phyloP scores from a whole-genome alignment of 1,140 invertebrate genomes.

The Formica exsecta region DNA sequence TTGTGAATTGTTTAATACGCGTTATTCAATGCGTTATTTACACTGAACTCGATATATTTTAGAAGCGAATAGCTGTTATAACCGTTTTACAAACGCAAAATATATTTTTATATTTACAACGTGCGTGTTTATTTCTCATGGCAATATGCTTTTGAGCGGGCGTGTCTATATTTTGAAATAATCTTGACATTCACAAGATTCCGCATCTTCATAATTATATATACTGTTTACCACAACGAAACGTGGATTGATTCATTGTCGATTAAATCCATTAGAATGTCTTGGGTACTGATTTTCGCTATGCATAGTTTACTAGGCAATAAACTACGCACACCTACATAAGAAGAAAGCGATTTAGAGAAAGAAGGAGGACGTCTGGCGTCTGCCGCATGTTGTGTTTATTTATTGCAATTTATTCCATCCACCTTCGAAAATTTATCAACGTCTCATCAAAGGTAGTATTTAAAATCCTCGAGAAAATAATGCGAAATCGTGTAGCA shows the following conservation, averaged over 20 bases:
- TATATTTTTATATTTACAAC: slow-evolving; percentile 77
- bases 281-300: background rate
- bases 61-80: slow-evolving; percentile 48
- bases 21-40: background rate
- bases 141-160: background rate
- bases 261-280: slow-evolving; percentile 18
- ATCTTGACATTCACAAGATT: background rate
- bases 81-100: slow-evolving; percentile 52
- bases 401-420: slow-evolving; percentile 60
- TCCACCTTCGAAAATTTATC: slow-evolving; percentile 21
- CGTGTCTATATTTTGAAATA: background rate
- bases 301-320: background rate
- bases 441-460: slow-evolving; percentile 9
- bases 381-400: slow-evolving; percentile 22
- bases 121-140: background rate
- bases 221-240: background rate
- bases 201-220: background rate
- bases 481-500: background rate
- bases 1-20: slow-evolving; percentile 48
- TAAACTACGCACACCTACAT: slow-evolving; percentile 15
- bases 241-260: slow-evolving; percentile 1
- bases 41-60: background rate
- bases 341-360: background rate
- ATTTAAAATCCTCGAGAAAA: slow-evolving; percentile 5
- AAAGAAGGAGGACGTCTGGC: slow-evolving; percentile 44